Percentiles rank a stretch among this genome's conserved stretches.
Evolutionary conservation across 2,888 invertebrate species (phyloP).

Genomic region (Campoletis raptor): DNA sequence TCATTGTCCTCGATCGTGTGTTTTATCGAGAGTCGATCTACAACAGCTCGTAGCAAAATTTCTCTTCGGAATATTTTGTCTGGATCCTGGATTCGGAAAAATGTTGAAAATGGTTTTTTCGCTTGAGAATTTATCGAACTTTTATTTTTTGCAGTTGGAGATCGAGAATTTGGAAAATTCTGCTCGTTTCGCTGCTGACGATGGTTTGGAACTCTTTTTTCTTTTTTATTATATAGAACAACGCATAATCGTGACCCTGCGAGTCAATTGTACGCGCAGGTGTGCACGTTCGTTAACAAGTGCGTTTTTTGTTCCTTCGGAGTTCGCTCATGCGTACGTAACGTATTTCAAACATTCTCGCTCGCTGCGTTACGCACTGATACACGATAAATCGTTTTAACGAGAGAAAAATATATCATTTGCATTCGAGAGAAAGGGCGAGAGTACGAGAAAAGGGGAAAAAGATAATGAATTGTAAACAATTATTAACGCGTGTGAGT

Average conservation of each 20-base stretch:
- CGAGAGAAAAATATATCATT: background rate
- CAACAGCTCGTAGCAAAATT: background rate
- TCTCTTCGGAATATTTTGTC: background rate
- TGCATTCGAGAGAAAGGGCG: constrained; percentile 14
- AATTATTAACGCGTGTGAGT: constrained; percentile 7
- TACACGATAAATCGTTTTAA: background rate
- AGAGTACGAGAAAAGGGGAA: constrained; percentile 3
- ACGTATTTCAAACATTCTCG: constrained; percentile 10
- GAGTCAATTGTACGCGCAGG: constrained; percentile 33
- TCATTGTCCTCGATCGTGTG: constrained; percentile 42
- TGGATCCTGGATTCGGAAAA: background rate
- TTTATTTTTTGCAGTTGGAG: background rate
- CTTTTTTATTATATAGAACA: background rate
- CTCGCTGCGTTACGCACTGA: constrained; percentile 9
- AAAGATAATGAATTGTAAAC: constrained; percentile 31
- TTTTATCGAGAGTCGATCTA: background rate
- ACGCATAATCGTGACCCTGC: constrained; percentile 47
- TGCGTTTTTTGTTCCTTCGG: constrained; percentile 29
- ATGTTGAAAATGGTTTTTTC: background rate
- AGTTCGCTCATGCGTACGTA: constrained; percentile 42
- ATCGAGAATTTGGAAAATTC: background rate
- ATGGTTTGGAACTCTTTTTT: background rate
- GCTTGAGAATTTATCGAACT: background rate
- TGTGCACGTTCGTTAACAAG: constrained; percentile 38
- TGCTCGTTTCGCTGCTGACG: background rate